Percentiles rank a stretch among this genome's conserved stretches.
These are phyloP conservation scores for Xestia sexstrigata DNA, from an alignment of 2,888 invertebrate species.

Conservation along the genomic window DNA sequence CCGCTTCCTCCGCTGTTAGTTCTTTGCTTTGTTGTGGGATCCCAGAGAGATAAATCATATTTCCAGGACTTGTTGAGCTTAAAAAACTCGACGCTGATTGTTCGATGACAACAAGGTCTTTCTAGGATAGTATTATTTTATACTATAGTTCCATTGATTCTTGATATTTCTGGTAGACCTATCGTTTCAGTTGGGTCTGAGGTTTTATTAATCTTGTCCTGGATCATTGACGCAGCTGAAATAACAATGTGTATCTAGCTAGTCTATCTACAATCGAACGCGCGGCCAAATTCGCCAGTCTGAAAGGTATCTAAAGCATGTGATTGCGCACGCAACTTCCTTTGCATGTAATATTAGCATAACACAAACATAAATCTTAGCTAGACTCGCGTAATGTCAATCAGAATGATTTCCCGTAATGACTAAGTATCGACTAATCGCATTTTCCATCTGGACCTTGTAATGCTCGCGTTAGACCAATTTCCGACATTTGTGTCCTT, in stretches of 20 bases:
- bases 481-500: constrained; percentile 43
- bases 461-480: constrained; percentile 18
- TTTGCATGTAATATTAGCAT: constrained; percentile 49
- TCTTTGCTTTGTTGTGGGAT: background rate
- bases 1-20: background rate
- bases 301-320: constrained; percentile 17
- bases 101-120: too few relatives aligned
- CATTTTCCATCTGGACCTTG: constrained; percentile 11
- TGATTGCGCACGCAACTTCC: constrained; percentile 47
- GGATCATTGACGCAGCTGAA: constrained; percentile 8
- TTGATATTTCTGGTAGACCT: background rate
- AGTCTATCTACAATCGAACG: background rate
- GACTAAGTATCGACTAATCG: constrained; percentile 5
- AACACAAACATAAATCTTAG: constrained; percentile 38
- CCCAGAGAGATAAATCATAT: background rate
- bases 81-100: background rate
- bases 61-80: background rate
- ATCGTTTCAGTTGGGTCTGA: background rate
- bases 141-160: background rate
- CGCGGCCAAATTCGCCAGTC: background rate
- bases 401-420: constrained; percentile 28
- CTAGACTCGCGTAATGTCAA: constrained; percentile 28
- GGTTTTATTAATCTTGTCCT: too few relatives aligned
- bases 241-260: background rate
- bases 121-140: background rate